Base-by-base conservation (phyloP, 1,140 invertebrate species). In the Hypsibius dujardini region DNA sequence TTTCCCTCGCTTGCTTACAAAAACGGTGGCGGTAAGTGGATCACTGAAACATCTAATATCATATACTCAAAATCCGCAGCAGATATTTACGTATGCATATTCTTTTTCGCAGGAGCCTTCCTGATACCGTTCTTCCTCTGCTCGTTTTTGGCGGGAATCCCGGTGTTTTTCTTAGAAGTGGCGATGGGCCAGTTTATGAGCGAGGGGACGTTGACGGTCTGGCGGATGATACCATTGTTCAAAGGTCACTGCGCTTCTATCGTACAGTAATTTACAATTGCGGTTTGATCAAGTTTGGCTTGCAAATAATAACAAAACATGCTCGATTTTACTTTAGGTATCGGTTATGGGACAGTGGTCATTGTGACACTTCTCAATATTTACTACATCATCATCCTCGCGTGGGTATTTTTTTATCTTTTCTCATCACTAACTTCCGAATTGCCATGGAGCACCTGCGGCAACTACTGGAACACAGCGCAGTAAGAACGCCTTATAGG, bases 101-200 rank as follows among this genome's bases (percentile, higher is more conserved):
- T n/a, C 50, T 70, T 62, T 28, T 69, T 78, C 76, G 42, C 75
- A 86, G 85, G 84, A 70, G 95, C 95, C 46, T 98, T 98, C 80
- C 85, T 98, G 73, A 87, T 98, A 59, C 95, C 95, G 0, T 98
- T 97, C 81, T 86, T 95, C 76, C 81, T 96, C 70, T 92, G 92
- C 1, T 84, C 96, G 1, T 85, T 96, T 73, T 84, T 95, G 60
- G 93, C 90, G 73, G 94, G 94, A 1, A 90, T 98, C 72, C 95
- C 95, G 0, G 95, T 97, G 88, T 98, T 98, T 81, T 94, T 98
- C 79, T 87, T 98, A 85, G 95, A 98, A 79, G 80, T 95, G 72
- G 90, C 92, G 1, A 85, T 98, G 75, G 95, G 95, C 12, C 94
- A 98, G 82, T 95, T 95, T 87, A 82, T 95, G 73, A 93, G 92